A percentile compares a stretch with the other conserved stretches of the same genome.
phyloP scores from a whole-genome alignment of 1,140 invertebrate species.

The Leptoteleia sp. region DNA sequence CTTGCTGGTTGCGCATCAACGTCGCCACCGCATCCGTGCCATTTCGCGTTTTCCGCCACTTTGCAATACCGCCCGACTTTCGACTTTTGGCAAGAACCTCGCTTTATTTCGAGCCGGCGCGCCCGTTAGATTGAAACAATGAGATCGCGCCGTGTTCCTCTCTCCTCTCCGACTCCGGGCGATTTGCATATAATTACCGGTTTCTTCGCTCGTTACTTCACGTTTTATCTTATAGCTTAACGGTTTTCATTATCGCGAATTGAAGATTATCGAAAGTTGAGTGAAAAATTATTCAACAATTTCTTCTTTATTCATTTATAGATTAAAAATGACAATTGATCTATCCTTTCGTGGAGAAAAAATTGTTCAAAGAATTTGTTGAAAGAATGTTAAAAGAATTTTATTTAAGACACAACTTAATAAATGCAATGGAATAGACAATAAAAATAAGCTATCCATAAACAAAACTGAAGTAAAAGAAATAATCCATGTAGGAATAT shows the following conservation, averaged over 20 bases:
- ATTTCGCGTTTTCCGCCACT: conserved; percentile 11
- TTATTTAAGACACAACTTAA: too few relatives aligned
- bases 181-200: conserved; percentile 33
- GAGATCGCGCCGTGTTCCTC: not conserved
- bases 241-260: not conserved
- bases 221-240: not conserved
- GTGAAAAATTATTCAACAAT: too few relatives aligned
- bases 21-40: not conserved
- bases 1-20: conserved; percentile 10
- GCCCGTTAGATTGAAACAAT: conserved; percentile 18
- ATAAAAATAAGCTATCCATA: too few relatives aligned
- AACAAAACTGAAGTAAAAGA: too few relatives aligned
- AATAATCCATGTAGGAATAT: too few relatives aligned
- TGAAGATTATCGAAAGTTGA: not conserved
- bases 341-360: too few relatives aligned
- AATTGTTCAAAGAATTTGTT: too few relatives aligned
- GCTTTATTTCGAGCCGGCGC: conserved; percentile 5
- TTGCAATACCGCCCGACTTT: conserved; percentile 9
- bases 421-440: too few relatives aligned
- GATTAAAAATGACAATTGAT: too few relatives aligned
- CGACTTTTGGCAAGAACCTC: conserved; percentile 18
- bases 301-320: too few relatives aligned
- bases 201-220: conserved; percentile 1
- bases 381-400: too few relatives aligned
- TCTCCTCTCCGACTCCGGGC: not conserved